Base-by-base conservation (phyloP, 2,888 invertebrate genomes). In the Melanostoma scalare region DNA sequence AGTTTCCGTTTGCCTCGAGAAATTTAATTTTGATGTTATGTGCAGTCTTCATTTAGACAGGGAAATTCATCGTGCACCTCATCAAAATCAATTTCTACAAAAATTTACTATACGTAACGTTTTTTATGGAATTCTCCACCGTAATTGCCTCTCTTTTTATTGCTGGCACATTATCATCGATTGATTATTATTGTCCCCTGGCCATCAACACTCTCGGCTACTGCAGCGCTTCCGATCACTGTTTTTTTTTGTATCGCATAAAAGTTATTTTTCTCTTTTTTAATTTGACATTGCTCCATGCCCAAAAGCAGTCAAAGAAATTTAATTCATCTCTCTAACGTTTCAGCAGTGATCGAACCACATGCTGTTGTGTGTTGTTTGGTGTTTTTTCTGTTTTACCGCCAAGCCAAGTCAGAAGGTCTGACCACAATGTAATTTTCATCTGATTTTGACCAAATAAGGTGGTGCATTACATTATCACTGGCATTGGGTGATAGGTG, bases 381-480 rank as follows among this genome's bases (percentile, higher is more conserved):
- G 10, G 58, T 60, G 44, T 60, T n/a, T 35, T 31, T 20, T 44
- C 10, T 44, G 35, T 46, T 33, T 2, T 31, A 8, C 10, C 4
- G 40, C 9, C 10, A 35, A 9, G 30, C 9, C 6, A 31, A 67
- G 53, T 60, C 67, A 55, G 72, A 81, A 81, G 81, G 61, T 81
- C 67, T 71, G 50, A 77, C 50, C 72, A 53, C 53, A 56, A 48
- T 77, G 72, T 81, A 81, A 81, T 77, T 81, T 81, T 77, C 77
- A 81, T 81, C 81, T 77, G 81, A 81, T 77, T 81, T 72, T 72
- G 72, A 61, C 77, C 81, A 81, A 81, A 81, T 81, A 81, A 53
- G 81, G 81, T 4, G 48, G 71, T 53, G 48, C 63, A 63, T 67
- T 72, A 81, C 77, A 81, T 77, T 81, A 81, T 81, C 77, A 72